Evolutionary conservation across 2,113 vertebrate genomes (phyloP).

Genomic region (Odocoileus hemionus): DNA sequence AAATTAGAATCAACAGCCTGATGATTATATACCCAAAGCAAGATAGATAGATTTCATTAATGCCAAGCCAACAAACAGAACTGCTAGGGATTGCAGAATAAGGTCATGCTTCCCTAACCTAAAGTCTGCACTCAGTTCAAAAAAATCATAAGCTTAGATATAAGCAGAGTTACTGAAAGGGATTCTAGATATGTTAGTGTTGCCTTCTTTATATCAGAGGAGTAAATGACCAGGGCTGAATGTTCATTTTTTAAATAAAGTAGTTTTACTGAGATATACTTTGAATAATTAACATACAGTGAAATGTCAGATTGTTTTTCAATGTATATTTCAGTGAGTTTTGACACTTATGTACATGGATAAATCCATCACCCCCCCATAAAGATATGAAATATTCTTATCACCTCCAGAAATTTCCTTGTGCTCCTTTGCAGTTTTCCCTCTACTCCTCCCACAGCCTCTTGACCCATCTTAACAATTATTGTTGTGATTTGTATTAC

Average conservation of each 20-base stretch:
- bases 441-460: not conserved
- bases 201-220: not conserved
- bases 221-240: not conserved
- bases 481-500: not conserved
- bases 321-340: not conserved
- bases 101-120: not conserved
- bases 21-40: not conserved
- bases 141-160: not conserved
- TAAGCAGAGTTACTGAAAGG: not conserved
- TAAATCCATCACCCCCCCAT: not conserved
- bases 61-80: not conserved
- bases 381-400: not conserved
- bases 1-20: not conserved
- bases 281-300: not conserved
- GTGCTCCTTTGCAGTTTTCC: not conserved
- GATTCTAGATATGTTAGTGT: not conserved
- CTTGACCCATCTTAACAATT: not conserved
- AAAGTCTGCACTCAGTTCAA: not conserved
- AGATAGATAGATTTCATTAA: not conserved
- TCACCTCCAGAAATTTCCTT: not conserved
- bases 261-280: not conserved
- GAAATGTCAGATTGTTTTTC: not conserved
- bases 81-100: not conserved
- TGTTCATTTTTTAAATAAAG: not conserved
- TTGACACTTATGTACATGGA: not conserved